Base-by-base conservation (phyloP, 2,888 invertebrate species). In the Apomyelois bistriatella region DNA sequence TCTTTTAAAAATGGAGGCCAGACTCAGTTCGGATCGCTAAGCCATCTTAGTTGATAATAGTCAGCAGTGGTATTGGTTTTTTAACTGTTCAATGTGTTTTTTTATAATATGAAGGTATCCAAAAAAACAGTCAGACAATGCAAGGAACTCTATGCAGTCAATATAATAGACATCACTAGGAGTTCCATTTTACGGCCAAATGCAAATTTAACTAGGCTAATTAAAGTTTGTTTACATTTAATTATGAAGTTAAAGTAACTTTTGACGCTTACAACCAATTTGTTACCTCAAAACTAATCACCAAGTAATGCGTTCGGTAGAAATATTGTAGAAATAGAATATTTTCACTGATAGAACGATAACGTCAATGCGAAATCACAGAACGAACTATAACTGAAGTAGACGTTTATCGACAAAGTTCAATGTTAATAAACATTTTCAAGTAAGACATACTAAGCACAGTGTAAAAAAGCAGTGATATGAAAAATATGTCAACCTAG, bases 281-380 rank as follows among this genome's bases (percentile, higher is more conserved):
- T 37, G 22, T 36, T 49, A 40, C 38, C 40, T 40, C 40, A 49
- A 37, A 12, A 37, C 40, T 30, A 12, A 30, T 13, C 49, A 49
- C 13, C 17, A 48, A 37, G n/a, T 38, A 36, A 28, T 10, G 13
- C 30, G 28, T 28, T 40, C 13, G 10, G 10, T 49, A 49, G 12
- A 12, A 37, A 17, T 48, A 41, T 28, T 40, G 16, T 40, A 40
- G 49, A 38, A 6, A 49, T 48, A 48, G 48, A 36, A 22, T 12
- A 38, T 22, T 48, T 38, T 38, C 48, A 48, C 37, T 3, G 9
- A 41, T 16, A 38, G 15, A 22, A 38, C 15, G 7, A 38, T 12
- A 13, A 8, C 13, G 10, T 32, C 9, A 32, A 7, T 32, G 10
- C 10, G 32, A 6, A 32, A 32, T 32, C 8, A 32, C 8, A 32